Evolutionary conservation across 2,888 invertebrate genomes (phyloP), one percentile per base, ranked within the genome.

Genomic region (Mimachlamys varia): DNA sequence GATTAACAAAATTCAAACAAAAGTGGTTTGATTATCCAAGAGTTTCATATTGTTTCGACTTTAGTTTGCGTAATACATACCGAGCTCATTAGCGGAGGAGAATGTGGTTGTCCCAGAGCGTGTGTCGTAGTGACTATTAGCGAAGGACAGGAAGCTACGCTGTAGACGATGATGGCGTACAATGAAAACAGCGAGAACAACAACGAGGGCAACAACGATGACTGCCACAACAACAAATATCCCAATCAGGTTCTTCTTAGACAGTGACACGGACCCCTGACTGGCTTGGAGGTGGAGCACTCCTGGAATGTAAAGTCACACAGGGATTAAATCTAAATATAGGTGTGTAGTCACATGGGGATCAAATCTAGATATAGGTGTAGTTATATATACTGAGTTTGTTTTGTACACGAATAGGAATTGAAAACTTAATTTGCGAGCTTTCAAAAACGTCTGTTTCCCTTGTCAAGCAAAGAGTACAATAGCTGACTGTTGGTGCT

Each of bases 41-140:
- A n/a, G n/a, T n/a, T n/a, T n/a, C n/a, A n/a, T n/a, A n/a, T n/a
- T n/a, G n/a, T n/a, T n/a, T n/a, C n/a, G n/a, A n/a, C n/a, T n/a
- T n/a, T n/a, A n/a, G n/a, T n/a, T n/a, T n/a, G n/a, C n/a, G n/a
- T n/a, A n/a, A n/a, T n/a, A 88, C 92, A 91, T 92, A 96, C 96
- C 98, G 13, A 95, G 91, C 94, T 98, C 98, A 93, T 97, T 97
- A 33, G 98, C 98, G 17, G 98, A 98, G 62, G 98, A 97, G 96
- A 99, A 98, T 90, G 98, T 98, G 87, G 99, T 98, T 94, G 98
- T 98, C 89, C 98, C 98, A 89, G 98, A 98, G 93, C 98, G 97
- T 90, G 98, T 98, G 97, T 98, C 98, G 96, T 99, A 99, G 96
- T 98, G 98, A 93, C 98, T 98, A 96, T 98, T 98, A 55, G 98